These are phyloP conservation scores for Drosophila falleni DNA, from an alignment of 2,888 invertebrate genomes.

Conservation along the genomic window DNA sequence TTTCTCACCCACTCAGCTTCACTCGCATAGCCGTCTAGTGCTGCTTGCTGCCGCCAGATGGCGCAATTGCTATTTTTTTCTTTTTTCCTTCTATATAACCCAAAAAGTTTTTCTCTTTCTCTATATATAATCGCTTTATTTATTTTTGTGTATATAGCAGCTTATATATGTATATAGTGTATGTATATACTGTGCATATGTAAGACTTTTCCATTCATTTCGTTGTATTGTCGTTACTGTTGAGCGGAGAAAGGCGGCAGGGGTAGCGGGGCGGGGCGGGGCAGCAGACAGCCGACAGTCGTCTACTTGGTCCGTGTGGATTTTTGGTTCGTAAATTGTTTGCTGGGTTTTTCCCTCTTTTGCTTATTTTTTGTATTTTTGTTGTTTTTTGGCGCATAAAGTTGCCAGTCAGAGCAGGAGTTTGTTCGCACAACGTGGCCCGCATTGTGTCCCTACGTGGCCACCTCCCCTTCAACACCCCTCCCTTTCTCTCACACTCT, in stretches of 20 bases:
- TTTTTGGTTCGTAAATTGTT: conserved; percentile 67
- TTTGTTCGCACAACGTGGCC: conserved; percentile 67
- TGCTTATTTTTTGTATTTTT: conserved; percentile 13
- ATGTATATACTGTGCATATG: conserved; percentile 27
- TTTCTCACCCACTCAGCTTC: conserved; percentile 6
- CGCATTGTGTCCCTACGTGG: conserved; percentile 67
- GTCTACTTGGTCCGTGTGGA: conserved; percentile 56
- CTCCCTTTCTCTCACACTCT: conserved; percentile 1
- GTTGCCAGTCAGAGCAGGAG: conserved; percentile 50
- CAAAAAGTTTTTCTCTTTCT: conserved; percentile 43
- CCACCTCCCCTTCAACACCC: neutral
- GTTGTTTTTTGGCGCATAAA: conserved; percentile 48
- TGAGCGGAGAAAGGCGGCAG: conserved; percentile 34
- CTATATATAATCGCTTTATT: conserved; percentile 17
- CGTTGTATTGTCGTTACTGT: conserved; percentile 72
- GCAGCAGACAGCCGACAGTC: conserved; percentile 53
- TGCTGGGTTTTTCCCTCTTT: conserved; percentile 37
- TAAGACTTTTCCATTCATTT: conserved; percentile 70
- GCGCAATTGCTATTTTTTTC: conserved; percentile 51
- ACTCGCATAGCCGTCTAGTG: conserved; percentile 27
- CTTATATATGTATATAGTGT: neutral
- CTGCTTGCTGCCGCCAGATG: conserved; percentile 63
- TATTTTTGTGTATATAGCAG: conserved; percentile 6
- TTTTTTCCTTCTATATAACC: conserved; percentile 35
- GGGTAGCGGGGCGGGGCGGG: neutral